phyloP scores from a whole-genome alignment of 2,797 vertebrate species.

The Okamejei kenojei region DNA sequence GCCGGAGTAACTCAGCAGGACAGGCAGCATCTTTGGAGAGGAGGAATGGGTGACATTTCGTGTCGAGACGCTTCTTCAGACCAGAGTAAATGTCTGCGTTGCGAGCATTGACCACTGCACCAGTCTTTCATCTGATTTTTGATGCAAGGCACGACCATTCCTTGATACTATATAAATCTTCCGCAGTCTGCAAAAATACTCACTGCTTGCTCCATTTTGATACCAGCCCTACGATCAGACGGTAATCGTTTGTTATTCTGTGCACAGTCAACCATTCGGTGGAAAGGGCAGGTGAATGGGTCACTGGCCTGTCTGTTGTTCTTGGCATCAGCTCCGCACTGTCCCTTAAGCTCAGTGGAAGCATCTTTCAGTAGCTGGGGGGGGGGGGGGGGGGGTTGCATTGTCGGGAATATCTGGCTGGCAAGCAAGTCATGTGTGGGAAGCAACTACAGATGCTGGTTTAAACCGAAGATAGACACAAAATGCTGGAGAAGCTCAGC shows the following conservation, averaged over 20 bases:
- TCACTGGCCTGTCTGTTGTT: background rate
- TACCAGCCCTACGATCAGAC: background rate
- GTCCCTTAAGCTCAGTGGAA: background rate
- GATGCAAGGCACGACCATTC: background rate
- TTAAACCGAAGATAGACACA: too few species aligned
- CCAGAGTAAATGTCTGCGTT: background rate
- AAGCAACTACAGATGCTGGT: too few species aligned
- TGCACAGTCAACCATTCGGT: background rate
- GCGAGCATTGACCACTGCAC: background rate
- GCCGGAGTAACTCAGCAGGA: too few species aligned
- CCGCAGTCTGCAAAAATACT: background rate
- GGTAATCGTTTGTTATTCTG: background rate
- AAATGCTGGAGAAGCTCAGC: too few species aligned
- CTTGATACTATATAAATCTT: slow-evolving; percentile 8
- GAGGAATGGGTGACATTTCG: too few species aligned
- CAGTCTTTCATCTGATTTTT: background rate
- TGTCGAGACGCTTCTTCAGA: too few species aligned
- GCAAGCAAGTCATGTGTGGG: background rate
- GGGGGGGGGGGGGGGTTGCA: too few species aligned
- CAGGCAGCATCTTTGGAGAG: too few species aligned
- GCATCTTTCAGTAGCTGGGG: background rate
- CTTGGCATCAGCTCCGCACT: background rate
- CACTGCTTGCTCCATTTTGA: background rate
- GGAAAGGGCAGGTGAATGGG: slow-evolving; percentile 20
- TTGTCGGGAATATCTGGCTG: background rate